Percentiles rank a stretch among this genome's conserved stretches.
Conservation (phyloP, 2,113 vertebrate genomes). For the Meleagris gallopavo region DNA sequence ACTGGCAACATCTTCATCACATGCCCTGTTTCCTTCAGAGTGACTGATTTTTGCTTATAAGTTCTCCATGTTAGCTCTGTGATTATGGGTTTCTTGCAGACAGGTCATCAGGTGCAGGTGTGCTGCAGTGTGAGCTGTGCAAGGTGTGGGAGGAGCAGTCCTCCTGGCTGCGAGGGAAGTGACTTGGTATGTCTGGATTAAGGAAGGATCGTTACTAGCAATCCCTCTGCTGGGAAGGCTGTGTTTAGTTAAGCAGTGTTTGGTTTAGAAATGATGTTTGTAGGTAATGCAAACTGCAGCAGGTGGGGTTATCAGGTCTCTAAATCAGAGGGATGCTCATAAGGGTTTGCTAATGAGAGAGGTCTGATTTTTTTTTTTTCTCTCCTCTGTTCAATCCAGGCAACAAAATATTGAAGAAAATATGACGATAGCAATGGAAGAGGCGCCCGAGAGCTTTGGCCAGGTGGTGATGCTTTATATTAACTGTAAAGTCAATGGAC, state of each 20-base stretch:
- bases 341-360: background rate
- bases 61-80: background rate
- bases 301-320: background rate
- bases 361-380: background rate
- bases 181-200: background rate
- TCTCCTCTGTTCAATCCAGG: conserved; percentile 75
- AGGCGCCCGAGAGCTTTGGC: conserved; percentile 97
- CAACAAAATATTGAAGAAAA: conserved; percentile 99
- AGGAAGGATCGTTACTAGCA: background rate
- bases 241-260: background rate
- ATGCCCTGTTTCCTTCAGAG: background rate
- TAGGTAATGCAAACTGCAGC: background rate
- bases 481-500: conserved; percentile 98
- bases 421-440: conserved; percentile 99
- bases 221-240: background rate
- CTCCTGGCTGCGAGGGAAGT: background rate
- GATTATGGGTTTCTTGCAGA: background rate
- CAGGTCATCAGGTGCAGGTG: background rate
- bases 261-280: background rate
- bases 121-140: background rate
- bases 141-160: background rate
- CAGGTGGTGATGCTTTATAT: conserved; percentile 99
- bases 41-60: background rate
- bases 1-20: background rate
- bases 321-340: background rate